Conservation (phyloP, 2,113 vertebrate species). For the Misgurnus anguillicaudatus region DNA sequence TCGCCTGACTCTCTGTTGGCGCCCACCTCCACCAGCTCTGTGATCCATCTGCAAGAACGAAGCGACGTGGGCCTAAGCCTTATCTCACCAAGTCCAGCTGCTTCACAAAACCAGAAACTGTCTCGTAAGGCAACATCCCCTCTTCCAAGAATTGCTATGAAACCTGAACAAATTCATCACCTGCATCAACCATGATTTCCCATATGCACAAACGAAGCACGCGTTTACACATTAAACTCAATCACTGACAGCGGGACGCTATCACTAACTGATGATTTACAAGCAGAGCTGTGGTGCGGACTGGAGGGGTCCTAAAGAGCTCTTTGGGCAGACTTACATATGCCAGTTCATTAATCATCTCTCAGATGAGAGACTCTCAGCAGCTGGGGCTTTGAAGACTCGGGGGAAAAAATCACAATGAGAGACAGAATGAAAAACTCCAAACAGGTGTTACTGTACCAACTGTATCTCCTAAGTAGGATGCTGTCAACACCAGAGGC, state of each 20-base stretch:
- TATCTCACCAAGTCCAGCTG: constrained; percentile 25
- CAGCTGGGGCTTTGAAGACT: constrained; percentile 44
- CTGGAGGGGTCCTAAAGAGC: constrained; percentile 39
- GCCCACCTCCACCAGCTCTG: neutral
- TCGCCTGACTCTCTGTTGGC: constrained; percentile 1
- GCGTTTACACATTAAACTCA: constrained; percentile 32
- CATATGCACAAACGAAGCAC: constrained; percentile 20
- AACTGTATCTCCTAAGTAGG: constrained; percentile 29
- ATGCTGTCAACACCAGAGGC: constrained; percentile 36
- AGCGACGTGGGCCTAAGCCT: neutral
- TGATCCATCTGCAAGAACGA: neutral
- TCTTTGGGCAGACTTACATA: constrained; percentile 24
- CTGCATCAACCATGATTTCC: constrained; percentile 10
- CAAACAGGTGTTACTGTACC: constrained; percentile 48
- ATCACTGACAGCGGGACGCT: constrained; percentile 29
- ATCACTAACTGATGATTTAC: constrained; percentile 37
- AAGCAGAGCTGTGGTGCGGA: constrained; percentile 22
- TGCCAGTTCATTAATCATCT: constrained; percentile 57
- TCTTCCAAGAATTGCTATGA: neutral
- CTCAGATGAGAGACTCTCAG: constrained; percentile 11
- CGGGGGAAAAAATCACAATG: constrained; percentile 22
- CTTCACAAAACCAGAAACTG: constrained; percentile 9
- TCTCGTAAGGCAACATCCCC: neutral
- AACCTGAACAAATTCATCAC: constrained; percentile 16
- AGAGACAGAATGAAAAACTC: constrained; percentile 1